Conservation (phyloP, 2,888 invertebrate species). For the Athrips mouffetella region DNA sequence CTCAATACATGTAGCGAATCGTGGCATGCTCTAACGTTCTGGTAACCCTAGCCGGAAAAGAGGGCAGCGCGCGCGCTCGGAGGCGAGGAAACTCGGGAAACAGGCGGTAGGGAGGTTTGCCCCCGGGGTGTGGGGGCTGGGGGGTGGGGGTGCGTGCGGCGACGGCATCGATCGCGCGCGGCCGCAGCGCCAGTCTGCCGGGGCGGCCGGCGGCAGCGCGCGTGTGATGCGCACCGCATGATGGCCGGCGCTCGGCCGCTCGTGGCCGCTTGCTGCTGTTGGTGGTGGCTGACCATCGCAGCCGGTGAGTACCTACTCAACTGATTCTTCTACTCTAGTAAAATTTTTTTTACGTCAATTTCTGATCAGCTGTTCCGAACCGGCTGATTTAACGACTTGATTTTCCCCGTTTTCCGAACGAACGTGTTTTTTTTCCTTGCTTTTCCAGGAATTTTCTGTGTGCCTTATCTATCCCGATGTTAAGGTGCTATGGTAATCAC, state of each 20-base stretch:
- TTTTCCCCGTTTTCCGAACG: constrained; percentile 45
- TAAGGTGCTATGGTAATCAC: constrained; percentile 33
- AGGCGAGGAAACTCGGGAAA: constrained; percentile 71
- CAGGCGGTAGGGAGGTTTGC: constrained; percentile 53
- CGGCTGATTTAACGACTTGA: constrained; percentile 35
- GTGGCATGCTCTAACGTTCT: constrained; percentile 12
- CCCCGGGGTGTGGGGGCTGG: constrained; percentile 45
- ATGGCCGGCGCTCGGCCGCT: constrained; percentile 79
- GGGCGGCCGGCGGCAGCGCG: constrained; percentile 77
- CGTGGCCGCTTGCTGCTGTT: constrained; percentile 74
- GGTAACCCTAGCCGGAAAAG: constrained; percentile 45
- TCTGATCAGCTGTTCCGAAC: constrained; percentile 54
- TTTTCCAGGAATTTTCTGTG: constrained; percentile 42
- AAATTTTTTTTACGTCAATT: background rate
- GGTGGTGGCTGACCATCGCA: constrained; percentile 75
- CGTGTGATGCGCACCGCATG: constrained; percentile 74
- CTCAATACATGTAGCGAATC: background rate
- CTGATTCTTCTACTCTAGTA: no score
- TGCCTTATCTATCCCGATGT: constrained; percentile 40
- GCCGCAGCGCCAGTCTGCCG: constrained; percentile 64
- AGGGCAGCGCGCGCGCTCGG: constrained; percentile 78
- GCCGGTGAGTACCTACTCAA: constrained; percentile 78
- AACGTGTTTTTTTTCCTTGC: constrained; percentile 42
- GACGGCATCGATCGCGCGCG: constrained; percentile 60
- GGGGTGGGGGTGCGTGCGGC: constrained; percentile 38